A percentile compares a stretch with the other conserved stretches of the same genome.
Evolutionary conservation across 2,888 invertebrate species (phyloP).

Genomic region (Polymixis lichenea): DNA sequence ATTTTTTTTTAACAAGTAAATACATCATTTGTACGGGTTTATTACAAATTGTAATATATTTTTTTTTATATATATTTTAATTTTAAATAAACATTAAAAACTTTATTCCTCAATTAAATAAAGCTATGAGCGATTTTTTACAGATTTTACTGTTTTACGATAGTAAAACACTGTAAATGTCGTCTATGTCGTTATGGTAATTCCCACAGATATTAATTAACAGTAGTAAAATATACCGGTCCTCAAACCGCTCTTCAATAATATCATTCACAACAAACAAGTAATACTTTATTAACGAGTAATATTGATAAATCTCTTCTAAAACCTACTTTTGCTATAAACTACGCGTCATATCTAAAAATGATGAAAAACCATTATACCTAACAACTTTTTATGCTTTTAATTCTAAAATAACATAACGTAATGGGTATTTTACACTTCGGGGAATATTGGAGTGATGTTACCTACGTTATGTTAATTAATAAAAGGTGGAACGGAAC

Average conservation of each 20-base stretch:
- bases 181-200: too few species aligned
- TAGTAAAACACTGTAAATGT: too few species aligned
- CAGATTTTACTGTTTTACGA: not conserved
- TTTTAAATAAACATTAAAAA: not conserved
- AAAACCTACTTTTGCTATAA: not conserved
- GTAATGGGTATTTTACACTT: not conserved
- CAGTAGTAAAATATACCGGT: not conserved
- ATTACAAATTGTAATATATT: not conserved
- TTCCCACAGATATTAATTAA: not conserved
- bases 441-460: too few species aligned
- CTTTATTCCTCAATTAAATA: not conserved
- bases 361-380: not conserved
- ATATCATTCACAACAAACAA: constrained; percentile 3
- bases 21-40: not conserved
- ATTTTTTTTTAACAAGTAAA: not conserved
- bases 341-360: not conserved
- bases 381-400: not conserved
- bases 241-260: not conserved
- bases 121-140: not conserved
- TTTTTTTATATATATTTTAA: not conserved
- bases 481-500: too few species aligned
- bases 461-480: not conserved
- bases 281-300: not conserved
- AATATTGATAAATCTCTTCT: not conserved
- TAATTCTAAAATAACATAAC: not conserved